Percentiles rank a stretch among this genome's conserved stretches.
These are phyloP conservation scores for Calonectris borealis DNA, from an alignment of 2,113 vertebrate species.

Conservation along the genomic window DNA sequence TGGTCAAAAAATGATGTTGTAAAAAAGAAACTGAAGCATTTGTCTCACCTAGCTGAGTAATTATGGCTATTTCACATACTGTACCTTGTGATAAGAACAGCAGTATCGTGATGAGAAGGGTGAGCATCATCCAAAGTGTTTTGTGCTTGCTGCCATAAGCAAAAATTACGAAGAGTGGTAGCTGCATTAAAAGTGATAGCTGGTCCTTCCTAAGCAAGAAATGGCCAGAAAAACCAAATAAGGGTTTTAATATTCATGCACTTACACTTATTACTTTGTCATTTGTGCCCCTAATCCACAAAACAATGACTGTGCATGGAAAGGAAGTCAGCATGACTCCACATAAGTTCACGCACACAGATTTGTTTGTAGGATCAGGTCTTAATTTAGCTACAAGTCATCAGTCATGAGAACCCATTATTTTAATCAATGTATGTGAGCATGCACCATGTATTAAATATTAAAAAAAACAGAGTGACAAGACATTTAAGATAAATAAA, in stretches of 20 bases:
- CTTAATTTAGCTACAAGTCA: background rate
- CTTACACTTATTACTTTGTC: background rate
- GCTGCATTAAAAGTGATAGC: constrained; percentile 90
- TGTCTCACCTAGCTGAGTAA: background rate
- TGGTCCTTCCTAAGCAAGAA: constrained; percentile 88
- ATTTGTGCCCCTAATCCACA: background rate
- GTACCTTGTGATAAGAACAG: constrained; percentile 95
- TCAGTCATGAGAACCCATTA: background rate
- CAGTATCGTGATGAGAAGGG: constrained; percentile 93
- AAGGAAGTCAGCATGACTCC: background rate
- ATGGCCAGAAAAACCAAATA: background rate
- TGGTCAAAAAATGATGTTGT: background rate
- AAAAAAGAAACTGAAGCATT: background rate
- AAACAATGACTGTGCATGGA: background rate
- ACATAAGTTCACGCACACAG: background rate
- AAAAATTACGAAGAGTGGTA: constrained; percentile 93
- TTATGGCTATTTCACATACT: background rate
- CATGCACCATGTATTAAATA: background rate
- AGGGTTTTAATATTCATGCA: background rate
- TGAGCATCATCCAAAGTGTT: constrained; percentile 89
- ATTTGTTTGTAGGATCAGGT: background rate
- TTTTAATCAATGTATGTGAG: background rate
- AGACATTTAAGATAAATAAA: background rate
- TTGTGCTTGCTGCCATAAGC: constrained; percentile 92
- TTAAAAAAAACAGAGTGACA: background rate